Conservation (phyloP, 2,797 vertebrate species). For the Cichlasoma orientale region DNA sequence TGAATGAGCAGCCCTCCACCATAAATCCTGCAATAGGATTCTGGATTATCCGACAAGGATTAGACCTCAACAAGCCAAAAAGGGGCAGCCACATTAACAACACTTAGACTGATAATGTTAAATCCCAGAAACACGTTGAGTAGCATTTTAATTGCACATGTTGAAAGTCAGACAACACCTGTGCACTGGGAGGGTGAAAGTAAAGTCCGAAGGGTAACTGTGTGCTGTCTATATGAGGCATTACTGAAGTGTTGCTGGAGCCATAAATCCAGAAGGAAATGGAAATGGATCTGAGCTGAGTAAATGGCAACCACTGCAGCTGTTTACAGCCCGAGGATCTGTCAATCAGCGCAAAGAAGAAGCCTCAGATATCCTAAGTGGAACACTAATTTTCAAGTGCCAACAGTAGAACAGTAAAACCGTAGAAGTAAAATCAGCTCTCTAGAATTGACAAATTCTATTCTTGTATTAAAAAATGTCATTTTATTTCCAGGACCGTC, state of each 20-base stretch:
- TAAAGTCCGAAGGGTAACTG: neutral
- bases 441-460: neutral
- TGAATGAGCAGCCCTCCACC: conserved; percentile 30
- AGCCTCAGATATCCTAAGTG: neutral
- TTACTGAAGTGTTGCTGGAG: conserved; percentile 3
- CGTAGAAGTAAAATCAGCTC: neutral
- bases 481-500: neutral
- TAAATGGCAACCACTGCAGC: conserved; percentile 25
- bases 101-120: conserved; percentile 28
- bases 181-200: neutral
- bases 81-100: conserved; percentile 26
- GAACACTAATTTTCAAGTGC: neutral
- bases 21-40: conserved; percentile 60
- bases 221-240: neutral
- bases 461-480: neutral
- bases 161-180: neutral
- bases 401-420: neutral
- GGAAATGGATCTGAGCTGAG: conserved; percentile 35
- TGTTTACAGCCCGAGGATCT: conserved; percentile 26
- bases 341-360: conserved; percentile 37
- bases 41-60: conserved; percentile 67
- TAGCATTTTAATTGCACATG: neutral
- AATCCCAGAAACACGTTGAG: neutral
- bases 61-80: conserved; percentile 40
- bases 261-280: conserved; percentile 18